Base-by-base conservation (phyloP, 2,888 invertebrate genomes). In the Rhogogaster chlorosoma region DNA sequence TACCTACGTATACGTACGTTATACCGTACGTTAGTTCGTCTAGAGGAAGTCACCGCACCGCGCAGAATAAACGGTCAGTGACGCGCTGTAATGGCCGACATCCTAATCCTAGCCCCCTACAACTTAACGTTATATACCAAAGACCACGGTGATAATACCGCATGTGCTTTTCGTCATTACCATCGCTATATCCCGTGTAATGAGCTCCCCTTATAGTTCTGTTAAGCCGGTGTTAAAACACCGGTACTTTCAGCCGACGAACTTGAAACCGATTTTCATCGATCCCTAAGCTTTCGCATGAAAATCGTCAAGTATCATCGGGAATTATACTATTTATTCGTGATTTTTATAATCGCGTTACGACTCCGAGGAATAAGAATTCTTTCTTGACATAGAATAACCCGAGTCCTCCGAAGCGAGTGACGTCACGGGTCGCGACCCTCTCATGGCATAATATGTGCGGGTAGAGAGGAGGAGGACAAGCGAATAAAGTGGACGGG, bases 41-140 rank as follows among this genome's bases (percentile, higher is more conserved):
- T 91, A 92, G 91, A 93, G 92, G 92, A 93, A 93, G 92, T 93
- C 90, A 90, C 86, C 86, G 86, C 86, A 87, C 88, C 90, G 91
- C 91, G 91, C 91, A 91, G 91, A 92, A 93, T 93, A 92, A 93
- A 92, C 92, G 92, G 92, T 93, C 92, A 92, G 93, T 92, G 92
- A 93, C 91, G 92, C 91, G 92, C 92, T 91, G 92, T 93, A 93
- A 93, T 93, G 92, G 93, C 92, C 93, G 91, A 93, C 93, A 93
- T 93, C 93, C 93, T 93, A 93, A 93, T 93, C 93, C 93, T 93
- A 92, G 91, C 92, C 93, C 93, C 93, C 92, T 91, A 92, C 91
- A 90, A 91, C 90, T 92, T 92, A 92, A 92, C 92, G 90, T 90
- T 89, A 89, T 90, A 91, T 89, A 83, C 86, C 83, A 45, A 67